These are phyloP conservation scores for Chrysopilus asiliformis DNA, from an alignment of 2,888 invertebrate species.

Conservation along the genomic window DNA sequence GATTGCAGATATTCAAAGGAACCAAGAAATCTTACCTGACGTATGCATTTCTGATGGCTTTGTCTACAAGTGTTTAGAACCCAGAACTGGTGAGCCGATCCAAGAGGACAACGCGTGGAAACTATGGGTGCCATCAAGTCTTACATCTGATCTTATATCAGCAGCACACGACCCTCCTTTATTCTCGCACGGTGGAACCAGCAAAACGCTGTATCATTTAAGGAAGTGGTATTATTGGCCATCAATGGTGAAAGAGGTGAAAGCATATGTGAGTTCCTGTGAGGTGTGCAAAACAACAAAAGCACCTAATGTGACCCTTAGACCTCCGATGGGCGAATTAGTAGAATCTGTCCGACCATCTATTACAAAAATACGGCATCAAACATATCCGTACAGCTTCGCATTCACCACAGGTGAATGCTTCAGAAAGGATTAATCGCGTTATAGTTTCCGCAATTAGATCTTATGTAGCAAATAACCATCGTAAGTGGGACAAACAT, in stretches of 20 bases:
- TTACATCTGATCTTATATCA: background rate
- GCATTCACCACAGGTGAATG: constrained; percentile 4
- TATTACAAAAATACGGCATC: constrained; percentile 1
- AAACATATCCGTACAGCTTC: background rate
- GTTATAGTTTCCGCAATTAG: constrained; percentile 2
- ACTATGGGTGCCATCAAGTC: background rate
- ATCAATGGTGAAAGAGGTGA: constrained; percentile 9
- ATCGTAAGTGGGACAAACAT: constrained; percentile 2
- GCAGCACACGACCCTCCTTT: constrained; percentile 3
- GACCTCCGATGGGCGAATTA: constrained; percentile 12
- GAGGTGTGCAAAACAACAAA: constrained; percentile 8
- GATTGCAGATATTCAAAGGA: background rate
- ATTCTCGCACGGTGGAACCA: constrained; percentile 5
- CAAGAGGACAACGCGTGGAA: background rate
- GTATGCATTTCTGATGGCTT: background rate
- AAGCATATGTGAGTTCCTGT: constrained; percentile 7
- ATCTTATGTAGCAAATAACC: constrained; percentile 2
- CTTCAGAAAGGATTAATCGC: constrained; percentile 4
- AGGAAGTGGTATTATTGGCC: constrained; percentile 15
- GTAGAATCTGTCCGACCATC: constrained; percentile 1
- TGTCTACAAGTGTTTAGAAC: background rate
- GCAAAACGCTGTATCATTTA: constrained; percentile 7
- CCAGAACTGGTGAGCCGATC: background rate
- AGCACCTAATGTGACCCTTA: constrained; percentile 4
- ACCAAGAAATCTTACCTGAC: background rate